Percentiles rank a stretch among this genome's conserved stretches.
These are phyloP conservation scores for Leucopsar rothschildi DNA, from an alignment of 2,113 vertebrate species.

Conservation along the genomic window DNA sequence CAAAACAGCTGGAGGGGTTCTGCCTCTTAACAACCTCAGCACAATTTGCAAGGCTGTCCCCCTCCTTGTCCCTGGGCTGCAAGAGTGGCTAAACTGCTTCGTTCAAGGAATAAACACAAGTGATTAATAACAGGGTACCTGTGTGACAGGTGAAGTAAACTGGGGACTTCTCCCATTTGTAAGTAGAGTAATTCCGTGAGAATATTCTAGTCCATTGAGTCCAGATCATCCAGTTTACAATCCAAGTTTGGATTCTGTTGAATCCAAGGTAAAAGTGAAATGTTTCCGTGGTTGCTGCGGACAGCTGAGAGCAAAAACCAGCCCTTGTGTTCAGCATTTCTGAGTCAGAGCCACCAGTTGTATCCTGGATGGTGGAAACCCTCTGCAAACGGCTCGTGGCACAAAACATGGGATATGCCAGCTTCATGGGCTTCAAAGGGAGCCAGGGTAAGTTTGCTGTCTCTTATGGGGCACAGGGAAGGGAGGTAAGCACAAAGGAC, in stretches of 20 bases:
- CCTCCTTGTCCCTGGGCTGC: neutral
- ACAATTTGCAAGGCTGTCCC: neutral
- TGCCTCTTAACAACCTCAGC: neutral
- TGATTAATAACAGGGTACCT: neutral
- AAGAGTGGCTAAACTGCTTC: neutral
- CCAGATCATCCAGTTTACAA: neutral
- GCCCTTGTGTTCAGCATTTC: neutral
- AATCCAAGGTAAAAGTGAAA: neutral
- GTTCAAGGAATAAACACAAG: neutral
- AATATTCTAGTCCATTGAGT: neutral
- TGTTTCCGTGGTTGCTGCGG: neutral
- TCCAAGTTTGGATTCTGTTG: neutral
- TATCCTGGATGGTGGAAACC: neutral
- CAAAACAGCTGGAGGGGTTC: neutral
- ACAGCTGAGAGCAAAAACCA: neutral
- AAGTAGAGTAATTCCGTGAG: neutral
- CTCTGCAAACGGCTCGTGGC: rapidly evolving
- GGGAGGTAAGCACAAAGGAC: neutral
- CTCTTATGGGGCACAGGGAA: neutral
- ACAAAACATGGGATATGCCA: neutral
- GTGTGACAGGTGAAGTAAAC: neutral
- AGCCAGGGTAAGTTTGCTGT: neutral
- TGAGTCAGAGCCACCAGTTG: neutral
- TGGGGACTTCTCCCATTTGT: neutral
- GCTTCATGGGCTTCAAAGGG: neutral